A percentile compares a stretch with the other conserved stretches of the same genome.
Conservation (phyloP, 2,888 invertebrate genomes). For the Furcula furcula region DNA sequence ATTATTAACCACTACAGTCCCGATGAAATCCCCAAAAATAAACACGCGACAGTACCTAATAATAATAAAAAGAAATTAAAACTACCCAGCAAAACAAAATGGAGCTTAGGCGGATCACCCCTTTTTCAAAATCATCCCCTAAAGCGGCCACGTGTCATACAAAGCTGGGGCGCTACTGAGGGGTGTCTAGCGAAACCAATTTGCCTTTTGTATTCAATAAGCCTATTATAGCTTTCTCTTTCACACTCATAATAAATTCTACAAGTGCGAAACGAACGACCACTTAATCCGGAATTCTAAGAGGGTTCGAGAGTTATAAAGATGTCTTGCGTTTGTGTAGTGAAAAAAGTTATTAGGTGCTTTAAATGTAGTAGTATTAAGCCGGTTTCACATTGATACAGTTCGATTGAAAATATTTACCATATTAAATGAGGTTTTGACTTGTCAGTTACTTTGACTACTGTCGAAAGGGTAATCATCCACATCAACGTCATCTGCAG, state of each 20-base stretch:
- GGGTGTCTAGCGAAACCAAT: slow-evolving; percentile 65
- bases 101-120: slow-evolving; percentile 31
- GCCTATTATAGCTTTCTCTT: slow-evolving; percentile 37
- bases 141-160: slow-evolving; percentile 65
- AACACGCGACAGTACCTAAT: slow-evolving; percentile 5
- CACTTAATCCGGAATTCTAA: slow-evolving; percentile 33
- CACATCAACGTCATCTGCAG: no score
- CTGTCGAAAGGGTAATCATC: no score
- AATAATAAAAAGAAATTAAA: slow-evolving; percentile 18
- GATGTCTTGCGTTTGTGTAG: slow-evolving; percentile 27
- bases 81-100: slow-evolving; percentile 22
- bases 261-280: slow-evolving; percentile 34
- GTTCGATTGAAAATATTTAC: slow-evolving; percentile 12
- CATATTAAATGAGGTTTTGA: no score
- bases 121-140: slow-evolving; percentile 51
- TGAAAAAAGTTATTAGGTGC: slow-evolving; percentile 26
- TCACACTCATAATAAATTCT: slow-evolving; percentile 26
- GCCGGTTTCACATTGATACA: slow-evolving; percentile 16
- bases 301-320: slow-evolving; percentile 47
- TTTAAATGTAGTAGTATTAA: slow-evolving; percentile 27
- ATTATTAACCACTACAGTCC: no score
- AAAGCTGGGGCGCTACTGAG: slow-evolving; percentile 55
- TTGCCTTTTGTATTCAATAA: slow-evolving; percentile 59
- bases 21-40: not conserved
- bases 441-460: no score